Conservation (phyloP, 2,888 invertebrate genomes). For the Tupiocoris notatus region DNA sequence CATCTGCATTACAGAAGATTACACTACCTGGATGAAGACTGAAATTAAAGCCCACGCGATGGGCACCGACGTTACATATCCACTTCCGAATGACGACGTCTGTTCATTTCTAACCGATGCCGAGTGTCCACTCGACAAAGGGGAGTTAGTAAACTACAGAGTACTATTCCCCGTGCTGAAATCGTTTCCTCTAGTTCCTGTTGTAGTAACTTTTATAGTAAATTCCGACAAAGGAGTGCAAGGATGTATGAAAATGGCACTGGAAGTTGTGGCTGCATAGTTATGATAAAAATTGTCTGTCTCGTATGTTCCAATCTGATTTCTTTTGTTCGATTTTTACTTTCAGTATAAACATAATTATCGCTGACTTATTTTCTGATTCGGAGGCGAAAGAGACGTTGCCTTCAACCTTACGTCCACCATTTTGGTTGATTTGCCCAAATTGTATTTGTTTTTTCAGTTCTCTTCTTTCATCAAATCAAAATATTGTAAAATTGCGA, state of each 20-base stretch:
- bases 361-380: no score
- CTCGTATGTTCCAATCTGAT: no score
- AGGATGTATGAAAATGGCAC: slow-evolving; percentile 22
- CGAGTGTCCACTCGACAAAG: slow-evolving; percentile 28
- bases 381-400: no score
- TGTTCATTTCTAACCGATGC: slow-evolving; percentile 9
- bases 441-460: no score
- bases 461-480: no score
- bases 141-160: slow-evolving; percentile 21
- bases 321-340: no score
- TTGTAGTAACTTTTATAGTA: neutral
- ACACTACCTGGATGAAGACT: slow-evolving; percentile 1
- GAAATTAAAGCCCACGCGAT: slow-evolving; percentile 16
- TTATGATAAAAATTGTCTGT: no score
- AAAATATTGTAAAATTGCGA: no score
- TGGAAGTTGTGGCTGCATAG: slow-evolving; percentile 8
- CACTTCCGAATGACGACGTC: slow-evolving; percentile 21
- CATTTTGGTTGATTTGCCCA: no score
- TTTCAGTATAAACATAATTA: no score
- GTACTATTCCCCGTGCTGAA: slow-evolving; percentile 18
- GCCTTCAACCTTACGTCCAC: no score
- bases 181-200: slow-evolving; percentile 18
- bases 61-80: slow-evolving; percentile 21
- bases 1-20: neutral
- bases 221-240: slow-evolving; percentile 7